A percentile compares a stretch with the other conserved stretches of the same genome.
phyloP scores from a whole-genome alignment of 2,113 vertebrate genomes.

The Elephantulus edwardii region DNA sequence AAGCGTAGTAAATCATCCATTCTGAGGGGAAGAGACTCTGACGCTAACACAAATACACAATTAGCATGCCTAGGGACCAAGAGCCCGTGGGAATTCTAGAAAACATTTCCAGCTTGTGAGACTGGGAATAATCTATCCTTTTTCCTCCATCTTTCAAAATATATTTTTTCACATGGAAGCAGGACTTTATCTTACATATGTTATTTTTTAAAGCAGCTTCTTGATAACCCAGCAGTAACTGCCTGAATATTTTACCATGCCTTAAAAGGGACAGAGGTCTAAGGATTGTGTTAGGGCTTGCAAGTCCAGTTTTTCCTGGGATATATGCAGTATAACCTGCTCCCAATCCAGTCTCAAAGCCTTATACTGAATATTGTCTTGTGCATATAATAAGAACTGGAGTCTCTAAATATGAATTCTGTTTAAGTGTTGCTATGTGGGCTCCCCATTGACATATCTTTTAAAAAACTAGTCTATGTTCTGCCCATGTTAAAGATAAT shows the following conservation, averaged over 20 bases:
- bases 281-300: neutral
- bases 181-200: neutral
- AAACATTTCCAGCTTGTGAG: neutral
- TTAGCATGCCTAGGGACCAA: neutral
- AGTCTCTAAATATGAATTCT: neutral
- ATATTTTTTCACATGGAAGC: neutral
- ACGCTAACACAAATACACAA: neutral
- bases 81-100: neutral
- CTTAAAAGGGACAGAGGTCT: neutral
- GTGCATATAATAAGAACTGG: accelerated
- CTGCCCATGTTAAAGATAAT: neutral
- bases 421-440: neutral
- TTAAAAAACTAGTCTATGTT: neutral
- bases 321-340: accelerated
- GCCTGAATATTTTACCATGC: neutral
- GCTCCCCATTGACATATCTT: accelerated
- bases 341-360: neutral
- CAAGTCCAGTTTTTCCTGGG: neutral
- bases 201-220: neutral
- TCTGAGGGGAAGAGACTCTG: neutral
- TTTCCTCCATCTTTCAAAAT: neutral
- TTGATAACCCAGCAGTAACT: neutral
- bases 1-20: neutral
- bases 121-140: neutral
- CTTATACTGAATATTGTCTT: neutral